Evolutionary conservation across 2,888 invertebrate species (phyloP), one percentile per base, ranked within the genome.

Genomic region (Arge pagana): DNA sequence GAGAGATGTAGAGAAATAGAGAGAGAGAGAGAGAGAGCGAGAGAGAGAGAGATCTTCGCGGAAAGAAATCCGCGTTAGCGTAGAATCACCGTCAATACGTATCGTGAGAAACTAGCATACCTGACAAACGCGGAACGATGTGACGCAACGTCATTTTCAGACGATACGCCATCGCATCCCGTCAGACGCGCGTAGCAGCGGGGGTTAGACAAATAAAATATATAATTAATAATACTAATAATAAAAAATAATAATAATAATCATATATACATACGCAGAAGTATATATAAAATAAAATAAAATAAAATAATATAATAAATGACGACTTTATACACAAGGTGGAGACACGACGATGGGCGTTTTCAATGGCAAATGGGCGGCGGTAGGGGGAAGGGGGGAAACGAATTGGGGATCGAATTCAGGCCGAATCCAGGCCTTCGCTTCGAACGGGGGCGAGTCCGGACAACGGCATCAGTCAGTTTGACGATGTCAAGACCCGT

Each of bases 251-350:
- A 26, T 26, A 3, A 2, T 3, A 10, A 26, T 3, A 3, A n/a
- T 3, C n/a, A 26, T 3, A 3, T 3, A 26, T n/a, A n/a, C n/a
- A 26, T n/a, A 26, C 28, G 28, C 28, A 26, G 28, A 26, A 8
- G n/a, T 26, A 26, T 3, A 26, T 26, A 10, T 8, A 26, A 26
- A 19, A 21, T 40, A 15, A 40, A 45, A 33, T 45, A 45, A 33
- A 45, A 35, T 45, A 43, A 8, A n/a, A 43, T 43, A 43, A 33
- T 43, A 43, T 43, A 43, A 21, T 33, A 24, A 23, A 52, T 52
- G 52, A 31, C 52, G 61, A 66, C 59, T 68, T 67, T 68, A 62
- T 68, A 67, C 68, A 66, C 54, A 59, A 50, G 61, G 61, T 57
- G 61, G 58, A 40, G 50, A 57, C 51, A 48, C 41, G 48, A 31